Evolutionary conservation across 2,113 vertebrate genomes (phyloP).

Genomic region (Jacana jacana): DNA sequence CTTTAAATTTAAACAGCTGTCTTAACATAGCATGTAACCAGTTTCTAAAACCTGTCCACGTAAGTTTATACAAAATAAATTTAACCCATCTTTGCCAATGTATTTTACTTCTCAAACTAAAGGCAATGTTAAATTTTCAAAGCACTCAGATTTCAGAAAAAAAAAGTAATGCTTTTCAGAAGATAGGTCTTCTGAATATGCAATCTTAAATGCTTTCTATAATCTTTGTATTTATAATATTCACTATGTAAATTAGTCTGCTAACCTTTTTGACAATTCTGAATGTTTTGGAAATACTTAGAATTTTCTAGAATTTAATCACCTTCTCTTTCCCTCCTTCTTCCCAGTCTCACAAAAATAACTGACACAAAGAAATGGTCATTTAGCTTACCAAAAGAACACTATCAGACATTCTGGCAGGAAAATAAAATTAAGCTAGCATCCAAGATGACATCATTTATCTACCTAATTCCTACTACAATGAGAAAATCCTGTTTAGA

Average conservation of each 20-base stretch:
- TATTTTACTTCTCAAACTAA: not conserved
- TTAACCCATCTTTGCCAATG: not conserved
- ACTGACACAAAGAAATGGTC: accelerated
- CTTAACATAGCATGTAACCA: not conserved
- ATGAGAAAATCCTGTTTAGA: not conserved
- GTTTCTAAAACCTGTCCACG: not conserved
- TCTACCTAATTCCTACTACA: not conserved
- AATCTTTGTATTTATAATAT: not conserved
- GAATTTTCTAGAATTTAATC: not conserved
- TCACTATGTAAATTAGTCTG: not conserved
- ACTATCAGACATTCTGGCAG: not conserved
- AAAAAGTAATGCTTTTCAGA: not conserved
- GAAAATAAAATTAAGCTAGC: not conserved
- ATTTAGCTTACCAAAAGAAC: not conserved
- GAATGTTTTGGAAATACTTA: not conserved
- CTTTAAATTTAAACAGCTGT: not conserved
- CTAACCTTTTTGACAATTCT: not conserved
- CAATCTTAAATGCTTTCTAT: not conserved
- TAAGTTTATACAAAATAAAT: not conserved
- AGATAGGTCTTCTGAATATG: not conserved
- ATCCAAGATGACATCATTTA: not conserved
- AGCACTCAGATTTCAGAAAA: not conserved
- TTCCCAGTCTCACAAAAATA: not conserved
- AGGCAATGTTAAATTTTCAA: not conserved
- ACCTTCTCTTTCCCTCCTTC: not conserved